These are phyloP conservation scores for Maccullochella peelii DNA, from an alignment of 2,113 vertebrate genomes.

Conservation along the genomic window DNA sequence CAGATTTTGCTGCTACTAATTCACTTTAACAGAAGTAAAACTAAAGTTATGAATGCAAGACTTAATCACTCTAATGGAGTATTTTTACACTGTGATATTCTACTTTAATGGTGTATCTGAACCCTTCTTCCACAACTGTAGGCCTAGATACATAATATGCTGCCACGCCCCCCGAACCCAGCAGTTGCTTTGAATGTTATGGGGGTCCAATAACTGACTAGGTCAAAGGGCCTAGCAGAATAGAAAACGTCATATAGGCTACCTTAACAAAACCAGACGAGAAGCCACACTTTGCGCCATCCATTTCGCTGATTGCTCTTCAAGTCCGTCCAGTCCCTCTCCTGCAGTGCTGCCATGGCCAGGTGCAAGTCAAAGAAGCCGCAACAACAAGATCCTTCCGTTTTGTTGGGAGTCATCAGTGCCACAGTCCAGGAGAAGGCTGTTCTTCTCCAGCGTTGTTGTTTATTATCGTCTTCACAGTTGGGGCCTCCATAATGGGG, in stretches of 20 bases:
- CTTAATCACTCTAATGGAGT: not conserved
- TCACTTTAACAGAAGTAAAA: not conserved
- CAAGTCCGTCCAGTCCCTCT: not conserved
- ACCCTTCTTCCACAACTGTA: not conserved
- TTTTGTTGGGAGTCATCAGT: not conserved
- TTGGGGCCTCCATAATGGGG: not conserved
- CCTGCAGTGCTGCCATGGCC: slow-evolving; percentile 18
- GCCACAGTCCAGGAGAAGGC: not conserved
- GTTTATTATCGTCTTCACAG: not conserved
- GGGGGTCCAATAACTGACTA: slow-evolving; percentile 34
- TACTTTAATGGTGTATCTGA: not conserved
- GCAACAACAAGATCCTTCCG: not conserved
- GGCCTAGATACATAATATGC: slow-evolving; percentile 22
- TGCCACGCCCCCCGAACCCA: not conserved
- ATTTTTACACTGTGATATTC: not conserved
- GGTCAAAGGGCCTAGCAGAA: slow-evolving; percentile 8
- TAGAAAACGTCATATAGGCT: slow-evolving; percentile 14
- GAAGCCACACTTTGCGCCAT: not conserved
- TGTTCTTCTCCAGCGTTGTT: not conserved
- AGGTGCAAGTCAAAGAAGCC: slow-evolving; percentile 16
- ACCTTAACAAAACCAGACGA: not conserved
- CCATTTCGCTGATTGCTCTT: not conserved
- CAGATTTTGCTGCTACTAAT: not conserved
- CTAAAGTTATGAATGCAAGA: not conserved
- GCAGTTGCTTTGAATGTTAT: slow-evolving; percentile 19